Base-by-base conservation (phyloP, 2,797 vertebrate species). In the Bradypodion ventrale region DNA sequence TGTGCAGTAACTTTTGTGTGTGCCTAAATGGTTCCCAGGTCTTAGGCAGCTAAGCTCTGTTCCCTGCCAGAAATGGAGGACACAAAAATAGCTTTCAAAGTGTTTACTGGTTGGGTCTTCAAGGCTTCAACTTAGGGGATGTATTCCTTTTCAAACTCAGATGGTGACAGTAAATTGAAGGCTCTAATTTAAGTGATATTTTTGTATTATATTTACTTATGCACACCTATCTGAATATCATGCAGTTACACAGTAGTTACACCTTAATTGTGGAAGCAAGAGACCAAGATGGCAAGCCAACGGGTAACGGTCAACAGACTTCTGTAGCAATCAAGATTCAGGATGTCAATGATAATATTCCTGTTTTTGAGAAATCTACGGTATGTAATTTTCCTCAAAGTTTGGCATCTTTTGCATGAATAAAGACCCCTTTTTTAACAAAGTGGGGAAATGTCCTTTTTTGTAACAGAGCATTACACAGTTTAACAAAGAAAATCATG, bases 301-400 rank as follows among this genome's bases (percentile, higher is more conserved):
- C 32, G 0, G 97, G 97, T 0, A 94, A 93, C 2, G 94, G 94
- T 60, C 97, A 96, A 35, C 93, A 90, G 0, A 97, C 97, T 73
- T 96, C 96, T 52, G 93, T 98, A 83, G 93, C 97, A 91, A 95
- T 99, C 90, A 95, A 88, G 23, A 88, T 99, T 91, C 70, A 96
- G 92, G 98, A 99, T 91, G 98, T 99, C 88, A 99, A 99, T 87
- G 98, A 99, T 93, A 98, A 99, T 32, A 60, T 96, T 29, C 98
- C 98, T 40, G 88, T 91, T 12, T 91, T 98, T 82, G 96, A 97
- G 93, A 93, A 95, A 70, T 60, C 56, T 3, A 25, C 85, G 92
- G 98, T 99, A 94, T 95, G 91, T 90, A 77, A 42, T 78, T 74
- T 32, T 83, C 32, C 46, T 83, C 19, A n/a, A 1, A 35, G 73